phyloP scores from a whole-genome alignment of 2,888 invertebrate species.

The Lasioglossum zephyrum region DNA sequence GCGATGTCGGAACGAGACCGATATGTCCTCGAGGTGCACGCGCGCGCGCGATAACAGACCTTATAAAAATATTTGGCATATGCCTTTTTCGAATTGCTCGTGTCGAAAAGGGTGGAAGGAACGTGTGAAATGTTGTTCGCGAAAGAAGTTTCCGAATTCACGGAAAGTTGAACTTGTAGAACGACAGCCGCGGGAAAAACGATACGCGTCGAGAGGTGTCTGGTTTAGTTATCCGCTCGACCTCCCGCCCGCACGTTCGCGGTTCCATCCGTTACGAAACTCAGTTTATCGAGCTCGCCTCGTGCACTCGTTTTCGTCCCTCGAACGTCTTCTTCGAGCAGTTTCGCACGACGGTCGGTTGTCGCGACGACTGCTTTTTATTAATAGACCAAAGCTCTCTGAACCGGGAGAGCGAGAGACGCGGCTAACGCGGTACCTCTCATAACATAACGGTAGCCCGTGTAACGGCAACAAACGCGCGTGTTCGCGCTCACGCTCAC shows the following conservation, averaged over 20 bases:
- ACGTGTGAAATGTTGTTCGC: not conserved
- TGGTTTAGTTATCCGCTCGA: not conserved
- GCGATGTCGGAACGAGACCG: not conserved
- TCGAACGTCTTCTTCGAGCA: slow-evolving; percentile 47
- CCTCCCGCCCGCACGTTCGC: not conserved
- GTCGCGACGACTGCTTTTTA: slow-evolving; percentile 65
- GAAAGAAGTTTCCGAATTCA: not conserved
- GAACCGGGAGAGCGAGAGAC: slow-evolving; percentile 37
- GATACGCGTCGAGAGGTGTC: not conserved
- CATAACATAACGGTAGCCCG: slow-evolving; percentile 56
- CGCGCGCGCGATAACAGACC: not conserved
- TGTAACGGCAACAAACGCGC: slow-evolving; percentile 17
- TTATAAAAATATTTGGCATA: not conserved
- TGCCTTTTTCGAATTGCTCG: not conserved
- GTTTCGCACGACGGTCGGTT: slow-evolving; percentile 55
- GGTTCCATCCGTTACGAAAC: slow-evolving; percentile 69
- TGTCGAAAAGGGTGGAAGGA: not conserved
- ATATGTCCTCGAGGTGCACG: not conserved
- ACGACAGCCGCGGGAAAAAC: not conserved
- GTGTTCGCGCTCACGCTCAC: not conserved
- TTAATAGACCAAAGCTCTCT: slow-evolving; percentile 75
- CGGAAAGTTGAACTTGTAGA: slow-evolving; percentile 27
- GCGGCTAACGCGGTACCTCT: slow-evolving; percentile 46
- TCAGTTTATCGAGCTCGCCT: slow-evolving; percentile 2
- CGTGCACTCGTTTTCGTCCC: slow-evolving; percentile 31